A percentile compares a stretch with the other conserved stretches of the same genome.
These are phyloP conservation scores for Oreocharis arfaki DNA, from an alignment of 2,113 vertebrate species.

Conservation along the genomic window DNA sequence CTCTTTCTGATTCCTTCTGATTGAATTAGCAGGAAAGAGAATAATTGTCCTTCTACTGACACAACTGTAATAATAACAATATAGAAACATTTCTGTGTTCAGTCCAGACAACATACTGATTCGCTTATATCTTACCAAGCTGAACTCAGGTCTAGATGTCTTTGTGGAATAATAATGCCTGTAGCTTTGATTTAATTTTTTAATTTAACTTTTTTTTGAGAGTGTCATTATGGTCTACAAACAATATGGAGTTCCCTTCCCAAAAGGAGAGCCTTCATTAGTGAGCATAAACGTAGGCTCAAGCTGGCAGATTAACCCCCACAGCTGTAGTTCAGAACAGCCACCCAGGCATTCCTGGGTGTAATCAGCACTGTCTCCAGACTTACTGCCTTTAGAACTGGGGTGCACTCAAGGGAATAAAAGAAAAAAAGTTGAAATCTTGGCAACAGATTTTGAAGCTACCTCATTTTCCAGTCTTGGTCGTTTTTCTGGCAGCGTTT, in stretches of 20 bases:
- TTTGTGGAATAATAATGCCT: neutral
- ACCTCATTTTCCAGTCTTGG: neutral
- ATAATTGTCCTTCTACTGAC: neutral
- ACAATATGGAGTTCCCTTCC: neutral
- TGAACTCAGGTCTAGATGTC: neutral
- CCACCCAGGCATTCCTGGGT: neutral
- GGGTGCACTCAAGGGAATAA: neutral
- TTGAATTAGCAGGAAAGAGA: neutral
- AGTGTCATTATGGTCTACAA: neutral
- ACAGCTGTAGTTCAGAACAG: neutral
- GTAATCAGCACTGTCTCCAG: neutral
- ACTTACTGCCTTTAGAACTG: neutral
- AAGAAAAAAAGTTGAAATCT: neutral
- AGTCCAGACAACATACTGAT: neutral
- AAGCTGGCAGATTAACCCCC: neutral
- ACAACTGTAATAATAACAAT: neutral
- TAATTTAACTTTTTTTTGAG: neutral
- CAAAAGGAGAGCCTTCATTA: neutral
- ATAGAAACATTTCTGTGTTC: neutral
- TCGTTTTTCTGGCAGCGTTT: neutral
- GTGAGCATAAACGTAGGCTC: neutral
- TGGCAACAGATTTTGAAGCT: neutral
- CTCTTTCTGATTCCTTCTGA: neutral
- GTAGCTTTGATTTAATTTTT: neutral
- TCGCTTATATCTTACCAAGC: neutral